phyloP scores from a whole-genome alignment of 2,113 vertebrate species.

The Orthochromis malagaraziensis region DNA sequence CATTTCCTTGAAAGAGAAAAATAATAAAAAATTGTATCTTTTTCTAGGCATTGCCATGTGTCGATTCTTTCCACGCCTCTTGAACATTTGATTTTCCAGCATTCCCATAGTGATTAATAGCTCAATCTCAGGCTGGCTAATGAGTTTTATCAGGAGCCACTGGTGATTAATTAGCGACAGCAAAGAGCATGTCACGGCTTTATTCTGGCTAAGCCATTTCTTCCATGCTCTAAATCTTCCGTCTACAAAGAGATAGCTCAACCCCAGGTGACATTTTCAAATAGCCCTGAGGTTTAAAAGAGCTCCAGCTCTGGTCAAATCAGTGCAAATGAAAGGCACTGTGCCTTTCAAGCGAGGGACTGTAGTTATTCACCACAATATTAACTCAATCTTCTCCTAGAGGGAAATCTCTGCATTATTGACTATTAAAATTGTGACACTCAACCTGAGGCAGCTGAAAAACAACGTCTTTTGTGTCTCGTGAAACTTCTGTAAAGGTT shows the following conservation, averaged over 20 bases:
- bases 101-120: constrained; percentile 59
- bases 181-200: constrained; percentile 47
- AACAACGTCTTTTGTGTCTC: background rate
- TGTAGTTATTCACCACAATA: background rate
- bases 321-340: background rate
- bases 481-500: background rate
- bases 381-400: background rate
- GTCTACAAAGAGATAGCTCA: constrained; percentile 6
- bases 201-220: constrained; percentile 37
- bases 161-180: constrained; percentile 70
- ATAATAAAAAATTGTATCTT: background rate
- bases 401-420: background rate
- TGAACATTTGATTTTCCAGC: constrained; percentile 27
- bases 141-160: constrained; percentile 65
- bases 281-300: constrained; percentile 10
- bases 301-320: background rate
- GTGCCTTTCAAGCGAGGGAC: background rate
- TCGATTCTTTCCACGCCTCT: background rate
- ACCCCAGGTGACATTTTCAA: constrained; percentile 25
- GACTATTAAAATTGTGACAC: background rate
- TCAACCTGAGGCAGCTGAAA: background rate
- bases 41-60: background rate
- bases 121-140: constrained; percentile 57
- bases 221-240: constrained; percentile 10
- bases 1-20: background rate